Percentiles rank a stretch among this genome's conserved stretches.
These are phyloP conservation scores for Morpho achilles DNA, from an alignment of 2,888 invertebrate genomes.

Conservation along the genomic window DNA sequence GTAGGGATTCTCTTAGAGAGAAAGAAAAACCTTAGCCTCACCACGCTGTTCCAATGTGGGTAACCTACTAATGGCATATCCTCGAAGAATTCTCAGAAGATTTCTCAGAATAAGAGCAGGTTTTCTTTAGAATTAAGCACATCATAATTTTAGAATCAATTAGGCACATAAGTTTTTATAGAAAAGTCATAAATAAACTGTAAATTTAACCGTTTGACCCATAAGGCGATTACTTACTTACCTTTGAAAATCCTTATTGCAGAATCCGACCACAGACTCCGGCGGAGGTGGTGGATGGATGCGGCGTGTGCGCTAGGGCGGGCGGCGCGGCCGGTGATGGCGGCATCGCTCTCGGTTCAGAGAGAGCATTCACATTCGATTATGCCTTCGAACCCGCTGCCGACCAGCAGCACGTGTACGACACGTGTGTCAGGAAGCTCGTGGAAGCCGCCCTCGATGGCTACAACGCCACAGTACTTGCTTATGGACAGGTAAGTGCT, in stretches of 20 bases:
- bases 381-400: constrained; percentile 93
- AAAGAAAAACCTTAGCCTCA: too few relatives aligned
- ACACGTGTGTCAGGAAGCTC: constrained; percentile 89
- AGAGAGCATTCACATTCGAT: constrained; percentile 98
- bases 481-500: constrained; percentile 91
- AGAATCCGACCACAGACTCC: constrained; percentile 97
- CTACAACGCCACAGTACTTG: constrained; percentile 98
- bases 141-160: too few relatives aligned
- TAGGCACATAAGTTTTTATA: too few relatives aligned
- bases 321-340: constrained; percentile 94
- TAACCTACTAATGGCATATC: too few relatives aligned
- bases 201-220: too few relatives aligned
- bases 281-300: constrained; percentile 95
- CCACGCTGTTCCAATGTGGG: too few relatives aligned
- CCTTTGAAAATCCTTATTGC: constrained; percentile 25
- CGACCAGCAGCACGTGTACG: constrained; percentile 88
- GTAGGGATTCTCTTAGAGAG: too few relatives aligned
- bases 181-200: too few relatives aligned
- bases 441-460: constrained; percentile 96
- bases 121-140: too few relatives aligned
- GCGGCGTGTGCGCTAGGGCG: constrained; percentile 94
- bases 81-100: too few relatives aligned
- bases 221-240: too few relatives aligned
- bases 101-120: too few relatives aligned
- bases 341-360: constrained; percentile 94